Evolutionary conservation across 2,888 invertebrate genomes (phyloP).

Genomic region (Bellardia bayeri): DNA sequence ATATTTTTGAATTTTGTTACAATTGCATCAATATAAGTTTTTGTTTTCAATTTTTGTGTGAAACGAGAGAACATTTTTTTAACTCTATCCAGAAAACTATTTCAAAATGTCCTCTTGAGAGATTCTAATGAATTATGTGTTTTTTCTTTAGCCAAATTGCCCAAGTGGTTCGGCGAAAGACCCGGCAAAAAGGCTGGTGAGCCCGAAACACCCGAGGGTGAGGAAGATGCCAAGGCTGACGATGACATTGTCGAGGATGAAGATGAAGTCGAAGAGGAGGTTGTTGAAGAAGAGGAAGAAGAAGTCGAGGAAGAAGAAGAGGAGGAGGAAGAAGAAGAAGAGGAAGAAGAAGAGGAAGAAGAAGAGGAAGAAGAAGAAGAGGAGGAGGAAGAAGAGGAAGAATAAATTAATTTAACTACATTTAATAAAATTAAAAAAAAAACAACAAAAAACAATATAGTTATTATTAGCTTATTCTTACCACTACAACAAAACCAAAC

Average conservation of each 20-base stretch:
- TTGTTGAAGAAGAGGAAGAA: slow-evolving; percentile 90
- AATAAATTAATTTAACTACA: slow-evolving; percentile 83
- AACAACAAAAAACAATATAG: slow-evolving; percentile 79
- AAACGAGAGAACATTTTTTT: slow-evolving; percentile 55
- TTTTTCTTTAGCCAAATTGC: slow-evolving; percentile 90
- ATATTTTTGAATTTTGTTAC: slow-evolving; percentile 77
- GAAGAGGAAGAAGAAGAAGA: slow-evolving; percentile 84
- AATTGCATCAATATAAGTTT: slow-evolving; percentile 67
- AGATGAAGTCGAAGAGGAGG: slow-evolving; percentile 91
- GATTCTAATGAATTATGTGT: slow-evolving; percentile 33
- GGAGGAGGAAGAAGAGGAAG: slow-evolving; percentile 81
- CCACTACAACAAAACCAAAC: slow-evolving; percentile 67
- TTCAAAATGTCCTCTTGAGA: neutral
- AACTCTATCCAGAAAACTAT: neutral
- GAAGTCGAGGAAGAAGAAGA: slow-evolving; percentile 88
- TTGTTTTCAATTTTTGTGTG: slow-evolving; percentile 66
- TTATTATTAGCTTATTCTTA: slow-evolving; percentile 83
- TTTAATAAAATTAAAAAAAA: slow-evolving; percentile 78
- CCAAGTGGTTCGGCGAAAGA: slow-evolving; percentile 98
- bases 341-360: slow-evolving; percentile 85
- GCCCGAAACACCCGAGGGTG: slow-evolving; percentile 95
- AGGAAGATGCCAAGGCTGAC: slow-evolving; percentile 92
- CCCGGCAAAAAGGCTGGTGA: slow-evolving; percentile 96
- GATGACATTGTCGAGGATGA: slow-evolving; percentile 90
- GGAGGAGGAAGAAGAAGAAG: slow-evolving; percentile 85